Evolutionary conservation across 2,797 vertebrate species (phyloP), one percentile per base, ranked within the genome.

Genomic region (Crax fasciolata): DNA sequence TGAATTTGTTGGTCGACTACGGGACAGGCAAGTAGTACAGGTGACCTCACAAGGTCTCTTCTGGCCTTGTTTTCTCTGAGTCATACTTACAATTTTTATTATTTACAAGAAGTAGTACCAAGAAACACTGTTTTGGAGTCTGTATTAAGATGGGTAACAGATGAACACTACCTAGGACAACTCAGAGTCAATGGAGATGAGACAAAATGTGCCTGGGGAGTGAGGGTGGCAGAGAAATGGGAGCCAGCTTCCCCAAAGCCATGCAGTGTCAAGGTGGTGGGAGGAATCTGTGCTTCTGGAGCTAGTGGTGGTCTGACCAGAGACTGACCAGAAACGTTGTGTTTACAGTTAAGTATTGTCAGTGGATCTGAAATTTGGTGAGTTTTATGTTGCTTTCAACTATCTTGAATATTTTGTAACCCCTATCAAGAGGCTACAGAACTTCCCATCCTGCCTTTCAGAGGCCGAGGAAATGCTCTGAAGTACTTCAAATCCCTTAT

Each of bases 1-100:
- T 68, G 46, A 55, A 18, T 57, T 41, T 30, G 59, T 51, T 73
- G 39, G 16, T 74, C 2, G 0, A 24, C 73, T 38, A 19, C 58
- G 66, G 70, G 91, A 66, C 13, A 55, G 66, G 51, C 73, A 94
- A 70, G 87, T 81, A 70, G 71, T 70, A 43, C 11, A 44, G 30
- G 27, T 88, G 83, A 90, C 62, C 66, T 86, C 67, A 38, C 62
- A 86, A 79, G 48, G 43, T 93, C 49, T 91, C 46, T 78, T 85
- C 66, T 68, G 89, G 9, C 2, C 21, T 70, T 51, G 5, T 81
- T 87, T 84, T 77, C 48, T 72, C 49, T 74, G 35, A 74, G 35
- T 82, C 1, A 5, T 79, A 38, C 30, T 70, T 52, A 70, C 51
- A n/a, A 52, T 65, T 44, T 43, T 28, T 54, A 32, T 65, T 43